Evolutionary conservation across 2,888 invertebrate genomes (phyloP), one percentile per base, ranked within the genome.

Genomic region (Nipponacmea schrenckii): DNA sequence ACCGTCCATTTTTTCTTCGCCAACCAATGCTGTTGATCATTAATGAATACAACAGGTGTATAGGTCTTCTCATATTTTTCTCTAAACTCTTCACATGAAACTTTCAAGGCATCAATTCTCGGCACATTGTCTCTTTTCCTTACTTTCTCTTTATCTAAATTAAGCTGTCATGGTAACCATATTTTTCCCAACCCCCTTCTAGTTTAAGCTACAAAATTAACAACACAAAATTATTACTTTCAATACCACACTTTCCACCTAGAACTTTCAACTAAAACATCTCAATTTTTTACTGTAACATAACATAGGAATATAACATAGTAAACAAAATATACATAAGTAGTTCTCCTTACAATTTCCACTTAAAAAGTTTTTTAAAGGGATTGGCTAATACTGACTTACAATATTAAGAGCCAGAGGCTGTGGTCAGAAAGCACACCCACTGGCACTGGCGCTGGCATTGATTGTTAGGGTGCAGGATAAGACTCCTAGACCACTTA

Each of bases 1-100:
- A 94, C 89, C 26, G 95, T 97, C 99, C 99, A 99, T 89, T 98
- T 98, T 81, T 94, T 92, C 78, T 92, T 92, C 14, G 98, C 98
- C 87, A 93, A 93, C 99, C 99, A 99, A 80, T 92, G 92, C 62
- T 93, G 93, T 89, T 96, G 95, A 81, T 93, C 92, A 84, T 95
- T 94, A 69, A 92, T 92, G 82, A 99, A 94, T 73, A 99, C 97
- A 81, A 96, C 96, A 71, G 99, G 99, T 88, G 94, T 94, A 89
- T 97, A 96, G 66, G 94, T 93, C 88, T 93, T 93, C 89, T 99
- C 98, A 90, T 93, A 99, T 84, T 92, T 93, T 69, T 95, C 94
- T 86, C 96, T 94, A 90, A 99, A 99, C 88, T 96, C 94, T 82
- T 94, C 92, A 31, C 92, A 92, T 62, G 93, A 90, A 56, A 94